phyloP scores from a whole-genome alignment of 2,113 vertebrate genomes.

The Nyctereutes procyonoides region DNA sequence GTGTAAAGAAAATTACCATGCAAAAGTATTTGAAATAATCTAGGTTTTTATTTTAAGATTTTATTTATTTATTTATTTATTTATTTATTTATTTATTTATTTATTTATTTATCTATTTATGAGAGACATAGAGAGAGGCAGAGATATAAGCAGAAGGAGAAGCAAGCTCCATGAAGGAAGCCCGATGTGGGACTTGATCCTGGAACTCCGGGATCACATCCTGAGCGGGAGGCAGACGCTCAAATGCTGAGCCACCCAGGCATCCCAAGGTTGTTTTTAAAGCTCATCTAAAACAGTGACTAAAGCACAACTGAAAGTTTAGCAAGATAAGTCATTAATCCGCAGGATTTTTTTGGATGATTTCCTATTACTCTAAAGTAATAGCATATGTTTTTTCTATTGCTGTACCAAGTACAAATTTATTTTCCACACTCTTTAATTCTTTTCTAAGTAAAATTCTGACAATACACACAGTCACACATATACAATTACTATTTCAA shows the following conservation, averaged over 20 bases:
- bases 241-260: no score
- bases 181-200: no score
- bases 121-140: no score
- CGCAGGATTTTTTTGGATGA: not conserved
- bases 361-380: not conserved
- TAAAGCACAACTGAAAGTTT: not conserved
- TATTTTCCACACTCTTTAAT: not conserved
- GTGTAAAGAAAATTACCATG: not conserved
- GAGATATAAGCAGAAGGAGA: no score
- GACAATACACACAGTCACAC: not conserved
- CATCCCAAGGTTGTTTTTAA: not conserved
- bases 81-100: no score
- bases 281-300: not conserved
- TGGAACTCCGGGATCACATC: no score
- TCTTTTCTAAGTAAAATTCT: not conserved
- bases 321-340: not conserved
- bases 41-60: not conserved
- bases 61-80: no score
- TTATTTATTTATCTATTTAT: no score
- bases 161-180: no score
- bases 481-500: not conserved
- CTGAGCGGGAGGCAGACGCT: no score
- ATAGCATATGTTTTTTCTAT: not conserved
- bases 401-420: not conserved
- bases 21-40: not conserved